Percentiles rank a stretch among this genome's conserved stretches.
phyloP scores from a whole-genome alignment of 2,797 vertebrate species.

The Peromyscus eremicus region DNA sequence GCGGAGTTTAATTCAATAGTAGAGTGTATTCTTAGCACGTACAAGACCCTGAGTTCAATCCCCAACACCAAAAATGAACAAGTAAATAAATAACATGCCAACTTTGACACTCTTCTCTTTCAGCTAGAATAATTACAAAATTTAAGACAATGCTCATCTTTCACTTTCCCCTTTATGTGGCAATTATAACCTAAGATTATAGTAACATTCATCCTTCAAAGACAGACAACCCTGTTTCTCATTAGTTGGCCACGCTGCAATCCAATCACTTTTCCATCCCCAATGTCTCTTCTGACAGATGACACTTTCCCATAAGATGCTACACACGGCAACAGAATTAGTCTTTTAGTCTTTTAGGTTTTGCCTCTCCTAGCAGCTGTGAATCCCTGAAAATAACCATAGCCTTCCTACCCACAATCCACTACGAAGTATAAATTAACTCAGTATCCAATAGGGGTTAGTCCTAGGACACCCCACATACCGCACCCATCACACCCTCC shows the following conservation, averaged over 20 bases:
- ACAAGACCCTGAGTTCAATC: not conserved
- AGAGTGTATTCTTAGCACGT: not conserved
- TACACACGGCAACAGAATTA: constrained; percentile 4
- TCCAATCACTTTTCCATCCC: constrained; percentile 41
- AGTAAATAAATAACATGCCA: not conserved
- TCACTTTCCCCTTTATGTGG: constrained; percentile 44
- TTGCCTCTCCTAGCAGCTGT: not conserved
- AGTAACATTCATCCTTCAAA: constrained; percentile 58
- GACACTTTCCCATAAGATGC: constrained; percentile 11
- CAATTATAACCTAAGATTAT: constrained; percentile 56
- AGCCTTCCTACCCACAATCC: constrained; percentile 11
- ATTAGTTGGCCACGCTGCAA: not conserved
- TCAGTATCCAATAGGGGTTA: not conserved
- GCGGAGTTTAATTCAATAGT: not conserved
- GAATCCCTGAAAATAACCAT: not conserved
- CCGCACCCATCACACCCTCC: not conserved
- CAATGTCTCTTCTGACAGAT: constrained; percentile 51
- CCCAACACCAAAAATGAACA: not conserved
- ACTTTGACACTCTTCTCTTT: constrained; percentile 8
- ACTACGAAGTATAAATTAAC: constrained; percentile 18
- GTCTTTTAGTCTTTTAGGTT: constrained; percentile 5
- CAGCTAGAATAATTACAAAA: constrained; percentile 42
- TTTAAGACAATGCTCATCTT: constrained; percentile 23
- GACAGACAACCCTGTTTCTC: constrained; percentile 38
- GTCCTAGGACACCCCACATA: not conserved